Evolutionary conservation across 2,113 vertebrate genomes (phyloP).

Genomic region (Lophura nycthemera): DNA sequence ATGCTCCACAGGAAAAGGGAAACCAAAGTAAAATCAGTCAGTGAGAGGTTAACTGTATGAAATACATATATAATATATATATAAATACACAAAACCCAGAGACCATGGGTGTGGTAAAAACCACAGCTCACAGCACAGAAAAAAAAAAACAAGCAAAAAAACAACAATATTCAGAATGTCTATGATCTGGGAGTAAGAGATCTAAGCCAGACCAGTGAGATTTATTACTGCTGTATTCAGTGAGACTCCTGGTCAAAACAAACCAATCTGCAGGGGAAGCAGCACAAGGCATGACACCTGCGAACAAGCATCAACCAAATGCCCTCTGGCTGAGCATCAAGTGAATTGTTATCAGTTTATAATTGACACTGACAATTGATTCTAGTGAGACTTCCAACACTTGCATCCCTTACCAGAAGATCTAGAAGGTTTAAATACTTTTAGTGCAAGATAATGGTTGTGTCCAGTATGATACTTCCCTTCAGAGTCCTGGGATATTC

Average conservation of each 20-base stretch:
- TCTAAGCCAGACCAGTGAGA: not conserved
- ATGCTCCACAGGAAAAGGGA: not conserved
- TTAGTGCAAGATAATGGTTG: not conserved
- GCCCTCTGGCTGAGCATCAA: not conserved
- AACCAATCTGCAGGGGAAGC: not conserved
- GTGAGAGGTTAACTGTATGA: not conserved
- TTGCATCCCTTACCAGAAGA: not conserved
- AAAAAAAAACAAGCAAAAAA: too few relatives aligned
- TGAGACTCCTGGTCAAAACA: not conserved
- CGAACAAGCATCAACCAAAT: not conserved
- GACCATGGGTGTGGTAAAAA: not conserved
- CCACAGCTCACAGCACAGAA: not conserved
- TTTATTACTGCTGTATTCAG: not conserved
- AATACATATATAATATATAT: not conserved
- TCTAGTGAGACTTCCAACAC: not conserved
- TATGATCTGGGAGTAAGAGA: not conserved
- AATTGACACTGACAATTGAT: not conserved
- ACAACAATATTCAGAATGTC: not conserved
- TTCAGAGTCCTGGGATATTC: not conserved
- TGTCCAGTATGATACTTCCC: not conserved
- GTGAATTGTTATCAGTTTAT: too few relatives aligned
- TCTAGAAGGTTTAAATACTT: not conserved
- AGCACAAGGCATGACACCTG: not conserved
- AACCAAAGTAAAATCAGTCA: not conserved
- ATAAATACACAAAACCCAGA: not conserved